Conservation (phyloP, 2,797 vertebrate species). For the Clamator glandarius region DNA sequence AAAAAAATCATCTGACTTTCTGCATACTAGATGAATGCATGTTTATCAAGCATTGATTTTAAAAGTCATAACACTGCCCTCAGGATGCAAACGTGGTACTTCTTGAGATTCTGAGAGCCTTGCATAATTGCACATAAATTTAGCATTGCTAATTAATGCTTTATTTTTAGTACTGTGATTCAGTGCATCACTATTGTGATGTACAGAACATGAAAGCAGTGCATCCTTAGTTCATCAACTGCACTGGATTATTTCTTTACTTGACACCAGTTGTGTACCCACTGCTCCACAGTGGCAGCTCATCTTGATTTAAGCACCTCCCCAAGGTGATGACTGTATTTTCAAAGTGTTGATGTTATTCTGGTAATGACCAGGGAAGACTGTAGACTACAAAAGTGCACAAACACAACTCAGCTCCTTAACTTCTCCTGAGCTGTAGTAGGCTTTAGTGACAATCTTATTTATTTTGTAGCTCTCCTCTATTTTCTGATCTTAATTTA, state of each 20-base stretch:
- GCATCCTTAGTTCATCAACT: neutral
- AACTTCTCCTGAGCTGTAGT: neutral
- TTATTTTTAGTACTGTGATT: neutral
- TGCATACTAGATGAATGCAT: neutral
- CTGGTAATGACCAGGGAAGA: neutral
- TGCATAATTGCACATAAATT: neutral
- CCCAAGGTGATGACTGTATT: neutral
- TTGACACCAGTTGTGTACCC: neutral
- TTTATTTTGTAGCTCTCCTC: neutral
- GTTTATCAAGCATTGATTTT: neutral
- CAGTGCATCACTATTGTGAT: neutral
- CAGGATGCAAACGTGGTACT: neutral
- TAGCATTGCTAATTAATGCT: neutral
- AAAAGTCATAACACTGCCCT: neutral
- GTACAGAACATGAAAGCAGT: neutral
- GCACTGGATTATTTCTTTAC: neutral
- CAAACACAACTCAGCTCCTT: neutral
- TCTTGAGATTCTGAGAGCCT: neutral
- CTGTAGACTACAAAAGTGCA: neutral
- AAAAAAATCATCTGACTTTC: neutral
- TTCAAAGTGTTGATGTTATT: neutral
- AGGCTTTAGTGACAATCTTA: neutral
- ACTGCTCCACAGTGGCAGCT: neutral
- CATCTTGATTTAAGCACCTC: neutral
- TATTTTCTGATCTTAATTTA: neutral